These are phyloP conservation scores for Strigamia transsilvanica DNA, from an alignment of 2,888 invertebrate species.

Conservation along the genomic window DNA sequence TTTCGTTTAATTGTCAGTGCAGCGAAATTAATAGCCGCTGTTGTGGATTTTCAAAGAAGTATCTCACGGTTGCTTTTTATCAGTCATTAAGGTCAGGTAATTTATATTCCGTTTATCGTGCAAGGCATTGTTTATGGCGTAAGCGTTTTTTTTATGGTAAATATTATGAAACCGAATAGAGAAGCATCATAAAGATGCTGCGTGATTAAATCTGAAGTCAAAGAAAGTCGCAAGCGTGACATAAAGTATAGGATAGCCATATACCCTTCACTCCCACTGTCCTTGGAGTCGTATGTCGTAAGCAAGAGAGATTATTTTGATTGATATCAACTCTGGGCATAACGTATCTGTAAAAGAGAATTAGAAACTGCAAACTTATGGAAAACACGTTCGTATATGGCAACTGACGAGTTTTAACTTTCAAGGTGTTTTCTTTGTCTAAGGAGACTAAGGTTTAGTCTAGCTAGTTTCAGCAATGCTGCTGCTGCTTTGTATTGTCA, in stretches of 20 bases:
- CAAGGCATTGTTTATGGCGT: background rate
- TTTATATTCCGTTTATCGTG: slow-evolving; percentile 11
- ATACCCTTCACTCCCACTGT: background rate
- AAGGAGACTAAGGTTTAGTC: too few relatives aligned
- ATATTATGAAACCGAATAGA: background rate
- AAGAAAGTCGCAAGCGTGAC: slow-evolving; percentile 27
- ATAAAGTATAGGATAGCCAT: background rate
- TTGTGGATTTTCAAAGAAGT: background rate
- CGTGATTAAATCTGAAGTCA: slow-evolving; percentile 45
- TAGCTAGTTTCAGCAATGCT: background rate
- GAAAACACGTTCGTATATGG: too few relatives aligned
- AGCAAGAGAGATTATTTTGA: background rate
- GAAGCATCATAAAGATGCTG: slow-evolving; percentile 24
- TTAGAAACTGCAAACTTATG: too few relatives aligned
- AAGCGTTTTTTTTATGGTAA: background rate
- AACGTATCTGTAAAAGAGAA: too few relatives aligned
- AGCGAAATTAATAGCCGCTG: background rate
- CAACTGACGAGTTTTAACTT: too few relatives aligned
- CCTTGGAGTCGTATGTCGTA: background rate
- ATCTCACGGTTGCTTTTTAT: background rate
- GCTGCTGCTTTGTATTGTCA: background rate
- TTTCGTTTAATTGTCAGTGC: background rate
- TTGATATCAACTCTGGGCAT: background rate
- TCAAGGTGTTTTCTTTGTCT: too few relatives aligned
- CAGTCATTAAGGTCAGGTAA: slow-evolving; percentile 4